These are phyloP conservation scores for Tinea pellionella DNA, from an alignment of 2,888 invertebrate species.

Conservation along the genomic window DNA sequence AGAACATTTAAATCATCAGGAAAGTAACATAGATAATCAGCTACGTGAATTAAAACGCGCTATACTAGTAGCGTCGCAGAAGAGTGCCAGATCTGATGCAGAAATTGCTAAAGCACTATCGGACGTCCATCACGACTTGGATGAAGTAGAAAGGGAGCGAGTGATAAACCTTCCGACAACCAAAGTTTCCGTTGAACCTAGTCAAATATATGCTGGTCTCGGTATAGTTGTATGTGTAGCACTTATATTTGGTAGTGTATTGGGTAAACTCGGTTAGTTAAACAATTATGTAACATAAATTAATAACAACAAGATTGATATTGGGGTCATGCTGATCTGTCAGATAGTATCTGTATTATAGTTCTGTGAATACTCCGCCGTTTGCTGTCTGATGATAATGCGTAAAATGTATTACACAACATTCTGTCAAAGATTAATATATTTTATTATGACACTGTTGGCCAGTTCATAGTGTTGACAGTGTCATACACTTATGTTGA, in stretches of 20 bases:
- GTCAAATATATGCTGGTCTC: conserved; percentile 46
- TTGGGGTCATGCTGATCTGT: too few species aligned
- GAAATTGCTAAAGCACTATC: conserved; percentile 47
- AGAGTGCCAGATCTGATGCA: conserved; percentile 50
- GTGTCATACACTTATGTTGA: too few species aligned
- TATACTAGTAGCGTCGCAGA: conserved; percentile 41
- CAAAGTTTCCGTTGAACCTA: conserved; percentile 26
- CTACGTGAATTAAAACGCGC: conserved; percentile 46
- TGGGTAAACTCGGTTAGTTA: conserved; percentile 28
- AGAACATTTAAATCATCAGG: conserved; percentile 54
- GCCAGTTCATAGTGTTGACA: too few species aligned
- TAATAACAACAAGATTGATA: too few species aligned
- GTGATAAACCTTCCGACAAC: conserved; percentile 14
- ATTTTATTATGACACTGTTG: too few species aligned
- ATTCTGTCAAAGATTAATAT: too few species aligned
- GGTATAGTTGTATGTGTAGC: conserved; percentile 45
- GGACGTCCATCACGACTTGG: conserved; percentile 50
- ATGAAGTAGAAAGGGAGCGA: conserved; percentile 31
- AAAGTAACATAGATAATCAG: conserved; percentile 39
- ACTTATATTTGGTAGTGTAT: conserved; percentile 43
- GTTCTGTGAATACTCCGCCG: too few species aligned
- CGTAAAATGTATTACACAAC: too few species aligned
- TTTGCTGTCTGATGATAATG: too few species aligned
- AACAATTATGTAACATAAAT: too few species aligned
- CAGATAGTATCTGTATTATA: too few species aligned